Evolutionary conservation across 2,113 vertebrate genomes (phyloP), one percentile per base, ranked within the genome.

Genomic region (Jacana jacana): DNA sequence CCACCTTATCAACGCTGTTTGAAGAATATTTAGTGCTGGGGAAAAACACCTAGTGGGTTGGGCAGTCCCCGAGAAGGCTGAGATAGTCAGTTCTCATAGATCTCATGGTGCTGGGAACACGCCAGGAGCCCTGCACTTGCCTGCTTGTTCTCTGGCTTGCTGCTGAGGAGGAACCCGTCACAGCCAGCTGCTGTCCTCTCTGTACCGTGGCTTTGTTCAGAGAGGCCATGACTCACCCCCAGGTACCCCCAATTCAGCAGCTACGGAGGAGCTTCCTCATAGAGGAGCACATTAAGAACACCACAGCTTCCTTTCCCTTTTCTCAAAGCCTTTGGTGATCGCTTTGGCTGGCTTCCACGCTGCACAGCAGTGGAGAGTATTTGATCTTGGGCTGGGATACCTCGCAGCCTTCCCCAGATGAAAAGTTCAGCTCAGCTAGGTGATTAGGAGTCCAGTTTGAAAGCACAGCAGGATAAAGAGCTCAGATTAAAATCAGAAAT

Each of bases 401-500:
- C 84, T 96, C 89, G 39, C 25, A 68, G 64, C 52, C 60, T 95
- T 94, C 61, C 91, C 71, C 57, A 79, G 68, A 95, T 72, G 79
- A 94, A 95, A 92, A 96, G 85, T 94, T 96, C 94, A 91, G 60
- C 93, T 69, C 63, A 81, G 72, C 39, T 73, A 85, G 91, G 91
- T 96, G 85, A 93, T 90, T 91, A 95, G 80, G 63, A 88, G 79
- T 92, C 68, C 78, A 72, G 91, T 92, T 77, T 89, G 94, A 95
- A 96, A 96, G 91, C 93, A 85, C 94, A 95, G 93, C 93, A 85
- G 96, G 95, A 95, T 95, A 91, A 96, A 92, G 84, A 91, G 81
- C 72, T 83, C 61, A 81, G 95, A 97, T 97, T 91, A 97, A 95
- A 96, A 97, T 97, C 95, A 95, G 86, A 96, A 96, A 88, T 96